A percentile compares a stretch with the other conserved stretches of the same genome.
Conservation (phyloP, 1,140 invertebrate genomes). For the Drosophila carrolli region DNA sequence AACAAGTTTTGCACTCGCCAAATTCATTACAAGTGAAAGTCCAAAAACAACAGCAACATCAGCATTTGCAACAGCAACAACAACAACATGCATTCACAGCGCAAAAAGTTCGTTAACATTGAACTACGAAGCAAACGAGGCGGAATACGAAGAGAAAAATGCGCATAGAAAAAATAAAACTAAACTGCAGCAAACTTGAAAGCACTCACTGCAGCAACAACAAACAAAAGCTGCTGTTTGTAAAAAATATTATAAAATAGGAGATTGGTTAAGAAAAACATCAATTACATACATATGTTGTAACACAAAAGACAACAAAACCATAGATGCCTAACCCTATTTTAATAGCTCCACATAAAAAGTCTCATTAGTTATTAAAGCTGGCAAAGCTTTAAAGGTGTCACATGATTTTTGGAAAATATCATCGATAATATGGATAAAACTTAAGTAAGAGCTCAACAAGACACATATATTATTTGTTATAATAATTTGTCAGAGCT, state of each 20-base stretch:
- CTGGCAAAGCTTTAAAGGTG: too few relatives aligned
- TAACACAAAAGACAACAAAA: neutral
- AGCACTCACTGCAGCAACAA: constrained; percentile 1
- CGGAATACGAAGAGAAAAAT: constrained; percentile 53
- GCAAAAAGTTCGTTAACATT: constrained; percentile 84
- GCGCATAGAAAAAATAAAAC: constrained; percentile 30
- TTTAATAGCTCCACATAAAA: neutral
- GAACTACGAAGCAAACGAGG: constrained; percentile 77
- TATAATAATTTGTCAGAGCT: too few relatives aligned
- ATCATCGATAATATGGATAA: too few relatives aligned
- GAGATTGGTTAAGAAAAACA: neutral
- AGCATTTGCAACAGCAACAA: constrained; percentile 29
- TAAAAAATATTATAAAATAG: constrained; percentile 17
- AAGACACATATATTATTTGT: too few relatives aligned
- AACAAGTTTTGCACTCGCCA: constrained; percentile 74
- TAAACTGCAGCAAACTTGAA: constrained; percentile 49
- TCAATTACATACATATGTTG: neutral
- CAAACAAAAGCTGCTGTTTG: constrained; percentile 5
- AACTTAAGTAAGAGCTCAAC: too few relatives aligned
- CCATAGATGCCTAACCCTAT: neutral
- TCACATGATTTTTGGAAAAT: too few relatives aligned
- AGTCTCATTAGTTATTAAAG: too few relatives aligned
- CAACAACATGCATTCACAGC: constrained; percentile 46
- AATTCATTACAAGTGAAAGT: constrained; percentile 81
- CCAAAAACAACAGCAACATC: constrained; percentile 52